Conservation (phyloP, 2,888 invertebrate genomes). For the Hymenopus coronatus region DNA sequence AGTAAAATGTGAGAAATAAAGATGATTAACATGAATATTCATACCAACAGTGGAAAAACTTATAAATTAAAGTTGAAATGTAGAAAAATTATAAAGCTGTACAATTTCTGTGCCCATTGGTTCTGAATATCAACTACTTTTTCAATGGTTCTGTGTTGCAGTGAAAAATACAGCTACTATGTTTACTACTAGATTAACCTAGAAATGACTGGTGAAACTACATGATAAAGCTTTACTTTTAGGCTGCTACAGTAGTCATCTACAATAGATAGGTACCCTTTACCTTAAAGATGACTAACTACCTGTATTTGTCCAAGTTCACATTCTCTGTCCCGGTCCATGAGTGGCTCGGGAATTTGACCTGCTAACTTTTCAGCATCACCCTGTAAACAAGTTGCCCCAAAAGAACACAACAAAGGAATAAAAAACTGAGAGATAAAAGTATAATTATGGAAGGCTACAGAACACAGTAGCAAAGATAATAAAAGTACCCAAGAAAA, state of each 20-base stretch:
- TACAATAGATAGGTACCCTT: neutral
- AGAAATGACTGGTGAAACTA: neutral
- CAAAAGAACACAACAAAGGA: neutral
- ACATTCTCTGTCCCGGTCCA: conserved; percentile 16
- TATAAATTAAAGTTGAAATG: too few species aligned
- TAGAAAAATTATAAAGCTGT: too few species aligned
- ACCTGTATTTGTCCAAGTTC: conserved; percentile 17
- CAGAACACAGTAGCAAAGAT: neutral
- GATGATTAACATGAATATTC: too few species aligned
- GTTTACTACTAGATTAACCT: neutral
- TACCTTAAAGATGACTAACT: neutral
- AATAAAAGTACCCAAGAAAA: neutral
- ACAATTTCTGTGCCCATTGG: too few species aligned
- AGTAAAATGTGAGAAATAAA: too few species aligned
- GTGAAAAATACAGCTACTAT: neutral
- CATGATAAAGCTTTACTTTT: neutral
- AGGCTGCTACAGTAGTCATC: neutral
- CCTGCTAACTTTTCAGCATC: conserved; percentile 21
- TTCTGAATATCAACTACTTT: too few species aligned
- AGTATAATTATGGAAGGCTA: neutral
- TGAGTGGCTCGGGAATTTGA: conserved; percentile 15
- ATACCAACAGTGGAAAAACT: too few species aligned
- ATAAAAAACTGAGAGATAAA: neutral
- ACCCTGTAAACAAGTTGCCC: conserved; percentile 6
- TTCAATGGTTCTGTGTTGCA: too few species aligned